phyloP scores from a whole-genome alignment of 2,113 vertebrate genomes.

The Numida meleagris region DNA sequence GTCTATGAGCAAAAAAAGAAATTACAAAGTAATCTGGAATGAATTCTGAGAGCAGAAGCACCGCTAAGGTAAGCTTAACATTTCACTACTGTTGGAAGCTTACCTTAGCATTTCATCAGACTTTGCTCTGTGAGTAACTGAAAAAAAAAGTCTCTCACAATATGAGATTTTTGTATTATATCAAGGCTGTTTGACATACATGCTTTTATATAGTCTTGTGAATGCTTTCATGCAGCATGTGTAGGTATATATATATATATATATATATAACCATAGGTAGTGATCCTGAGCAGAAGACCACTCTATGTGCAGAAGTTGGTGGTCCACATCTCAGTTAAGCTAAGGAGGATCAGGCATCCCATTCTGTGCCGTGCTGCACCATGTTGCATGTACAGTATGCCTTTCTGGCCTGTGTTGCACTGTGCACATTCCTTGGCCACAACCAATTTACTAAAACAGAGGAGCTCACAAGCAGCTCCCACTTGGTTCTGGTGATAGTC shows the following conservation, averaged over 20 bases:
- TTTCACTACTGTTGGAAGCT: no score
- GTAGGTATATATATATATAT: background rate
- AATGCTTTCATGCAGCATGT: background rate
- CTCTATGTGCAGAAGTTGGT: no score
- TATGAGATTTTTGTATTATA: background rate
- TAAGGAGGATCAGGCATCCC: background rate
- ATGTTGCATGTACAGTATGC: fast-evolving
- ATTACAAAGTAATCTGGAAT: background rate
- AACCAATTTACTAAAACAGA: fast-evolving
- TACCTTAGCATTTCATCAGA: background rate
- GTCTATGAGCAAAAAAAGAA: background rate
- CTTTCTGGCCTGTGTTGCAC: background rate
- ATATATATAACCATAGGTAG: background rate
- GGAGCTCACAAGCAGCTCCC: background rate
- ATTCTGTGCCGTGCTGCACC: fast-evolving
- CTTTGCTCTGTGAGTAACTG: background rate
- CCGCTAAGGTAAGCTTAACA: no score
- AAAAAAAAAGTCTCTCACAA: background rate
- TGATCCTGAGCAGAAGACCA: background rate
- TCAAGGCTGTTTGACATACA: background rate
- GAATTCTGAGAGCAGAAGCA: background rate
- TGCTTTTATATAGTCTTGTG: background rate
- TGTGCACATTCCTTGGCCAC: background rate
- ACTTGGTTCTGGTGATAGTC: fast-evolving
- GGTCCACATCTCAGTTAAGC: background rate